phyloP scores from a whole-genome alignment of 2,888 invertebrate species.

The Cyclophora punctaria region DNA sequence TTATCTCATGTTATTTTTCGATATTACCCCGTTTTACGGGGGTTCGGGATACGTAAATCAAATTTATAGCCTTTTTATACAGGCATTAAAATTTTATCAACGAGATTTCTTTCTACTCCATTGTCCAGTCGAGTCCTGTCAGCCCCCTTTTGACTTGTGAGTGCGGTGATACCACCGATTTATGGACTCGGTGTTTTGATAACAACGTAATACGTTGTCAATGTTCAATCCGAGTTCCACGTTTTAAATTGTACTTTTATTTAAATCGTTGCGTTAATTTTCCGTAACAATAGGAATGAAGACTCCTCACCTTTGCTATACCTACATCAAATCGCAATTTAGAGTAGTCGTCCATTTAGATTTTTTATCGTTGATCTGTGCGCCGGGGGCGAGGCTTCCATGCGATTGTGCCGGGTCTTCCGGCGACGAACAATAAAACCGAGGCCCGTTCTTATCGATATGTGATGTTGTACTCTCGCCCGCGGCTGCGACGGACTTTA shows the following conservation, averaged over 20 bases:
- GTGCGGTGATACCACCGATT: conserved; percentile 29
- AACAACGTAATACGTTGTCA: conserved; percentile 1
- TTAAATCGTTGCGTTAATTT: background rate
- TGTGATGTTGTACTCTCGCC: conserved; percentile 51
- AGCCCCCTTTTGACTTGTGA: conserved; percentile 42
- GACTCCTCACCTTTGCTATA: conserved; percentile 11
- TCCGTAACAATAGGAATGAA: conserved; percentile 8
- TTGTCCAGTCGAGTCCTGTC: conserved; percentile 57
- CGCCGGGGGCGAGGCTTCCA: conserved; percentile 16
- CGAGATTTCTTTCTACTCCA: conserved; percentile 62
- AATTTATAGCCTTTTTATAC: conserved; percentile 73
- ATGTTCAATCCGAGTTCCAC: background rate
- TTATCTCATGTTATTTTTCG: conserved; percentile 71
- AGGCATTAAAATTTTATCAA: conserved; percentile 73
- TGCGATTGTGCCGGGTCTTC: conserved; percentile 27
- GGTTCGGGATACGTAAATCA: conserved; percentile 66
- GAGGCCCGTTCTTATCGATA: conserved; percentile 59
- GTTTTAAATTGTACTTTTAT: conserved; percentile 2
- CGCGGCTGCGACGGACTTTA: conserved; percentile 39
- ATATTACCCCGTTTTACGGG: conserved; percentile 69
- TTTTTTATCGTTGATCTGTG: conserved; percentile 29
- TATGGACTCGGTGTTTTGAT: conserved; percentile 11
- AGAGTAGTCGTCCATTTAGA: conserved; percentile 43
- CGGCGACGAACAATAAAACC: conserved; percentile 54
- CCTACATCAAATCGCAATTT: conserved; percentile 26